These are phyloP conservation scores for Alouatta caraya DNA, from an alignment of 2,797 vertebrate genomes.

Conservation along the genomic window DNA sequence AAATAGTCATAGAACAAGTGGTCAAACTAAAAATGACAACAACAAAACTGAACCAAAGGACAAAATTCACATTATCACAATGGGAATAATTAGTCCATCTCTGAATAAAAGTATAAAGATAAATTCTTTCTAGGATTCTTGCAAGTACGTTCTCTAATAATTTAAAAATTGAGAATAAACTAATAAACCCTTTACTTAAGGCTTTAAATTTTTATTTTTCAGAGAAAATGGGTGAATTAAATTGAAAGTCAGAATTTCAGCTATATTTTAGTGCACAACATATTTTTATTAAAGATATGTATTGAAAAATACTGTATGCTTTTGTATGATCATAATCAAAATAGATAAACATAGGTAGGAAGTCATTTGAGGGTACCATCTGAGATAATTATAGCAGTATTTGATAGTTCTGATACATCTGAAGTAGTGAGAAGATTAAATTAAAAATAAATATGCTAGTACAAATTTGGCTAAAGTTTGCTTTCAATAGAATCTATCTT, in stretches of 20 bases:
- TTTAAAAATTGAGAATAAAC: neutral
- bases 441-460: slow-evolving; percentile 25
- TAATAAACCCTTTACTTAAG: neutral
- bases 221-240: neutral
- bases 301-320: neutral
- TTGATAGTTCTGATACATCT: neutral
- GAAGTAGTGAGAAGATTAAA: neutral
- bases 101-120: neutral
- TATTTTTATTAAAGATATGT: neutral
- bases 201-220: neutral
- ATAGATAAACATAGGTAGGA: neutral
- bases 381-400: neutral
- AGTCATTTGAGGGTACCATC: neutral
- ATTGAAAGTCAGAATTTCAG: neutral
- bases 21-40: neutral
- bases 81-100: neutral
- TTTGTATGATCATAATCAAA: neutral
- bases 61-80: neutral
- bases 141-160: neutral
- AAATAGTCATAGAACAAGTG: neutral
- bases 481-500: slow-evolving; percentile 27
- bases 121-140: neutral
- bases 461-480: neutral
- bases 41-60: neutral
- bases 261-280: neutral